Evolutionary conservation across 2,888 invertebrate species (phyloP).

Genomic region (Troides aeacus): DNA sequence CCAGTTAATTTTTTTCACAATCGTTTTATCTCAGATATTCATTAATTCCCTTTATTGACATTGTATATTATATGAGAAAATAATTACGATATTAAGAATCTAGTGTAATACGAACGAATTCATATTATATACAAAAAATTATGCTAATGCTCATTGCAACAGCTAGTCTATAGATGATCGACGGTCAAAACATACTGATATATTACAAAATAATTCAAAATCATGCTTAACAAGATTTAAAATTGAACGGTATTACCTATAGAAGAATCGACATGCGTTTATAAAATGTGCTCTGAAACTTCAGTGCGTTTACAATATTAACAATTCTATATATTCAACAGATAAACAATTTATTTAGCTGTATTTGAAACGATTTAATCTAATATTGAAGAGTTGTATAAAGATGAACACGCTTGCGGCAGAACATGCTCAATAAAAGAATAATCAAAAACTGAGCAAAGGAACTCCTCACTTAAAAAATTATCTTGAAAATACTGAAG

Average conservation of each 20-base stretch:
- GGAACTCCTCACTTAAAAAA: conserved; percentile 1
- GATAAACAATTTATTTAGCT: not conserved
- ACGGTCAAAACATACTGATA: not conserved
- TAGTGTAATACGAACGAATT: not conserved
- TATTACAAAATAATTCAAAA: not conserved
- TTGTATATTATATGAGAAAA: no score
- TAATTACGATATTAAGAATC: no score
- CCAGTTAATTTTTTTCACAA: no score
- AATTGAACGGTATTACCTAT: not conserved
- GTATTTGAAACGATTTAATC: not conserved
- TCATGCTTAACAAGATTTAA: conserved; percentile 13
- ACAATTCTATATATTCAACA: conserved; percentile 15
- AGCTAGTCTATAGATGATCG: not conserved
- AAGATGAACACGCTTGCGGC: not conserved
- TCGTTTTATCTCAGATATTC: no score
- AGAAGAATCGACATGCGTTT: conserved; percentile 16
- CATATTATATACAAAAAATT: not conserved
- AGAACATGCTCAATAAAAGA: conserved; percentile 18
- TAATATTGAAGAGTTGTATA: no score
- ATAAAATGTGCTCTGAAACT: not conserved
- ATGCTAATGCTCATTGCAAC: not conserved
- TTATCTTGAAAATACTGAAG: conserved; percentile 1
- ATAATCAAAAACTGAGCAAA: conserved; percentile 13
- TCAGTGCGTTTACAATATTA: conserved; percentile 8
- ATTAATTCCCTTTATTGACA: no score